Evolutionary conservation across 2,888 invertebrate genomes (phyloP), one percentile per base, ranked within the genome.

Genomic region (Melieria crassipennis): DNA sequence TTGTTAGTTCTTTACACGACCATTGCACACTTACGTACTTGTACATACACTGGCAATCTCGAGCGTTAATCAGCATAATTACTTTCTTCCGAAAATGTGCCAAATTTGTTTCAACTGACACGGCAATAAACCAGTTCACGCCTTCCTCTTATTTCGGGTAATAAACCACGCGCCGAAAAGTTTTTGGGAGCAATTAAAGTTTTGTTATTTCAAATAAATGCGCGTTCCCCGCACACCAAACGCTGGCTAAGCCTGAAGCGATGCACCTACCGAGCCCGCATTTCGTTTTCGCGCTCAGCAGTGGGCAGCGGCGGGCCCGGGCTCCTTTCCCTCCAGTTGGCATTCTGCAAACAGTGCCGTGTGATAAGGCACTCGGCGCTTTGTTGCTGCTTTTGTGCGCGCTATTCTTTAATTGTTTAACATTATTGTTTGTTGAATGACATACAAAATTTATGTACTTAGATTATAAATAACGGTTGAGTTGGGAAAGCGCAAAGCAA

Each of bases 401-500:
- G 30, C 30, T 30, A 30, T 30, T 30, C 71, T 76, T 76, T 77
- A 77, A 77, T 77, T 77, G 75, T 75, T 78, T 75, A 77, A 78
- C 76, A 74, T 69, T 77, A 75, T 76, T 79, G 78, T 79, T 78
- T 79, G 77, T 77, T 73, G 75, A 76, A 76, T 79, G 78, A 78
- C 78, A 79, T 76, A 78, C 71, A 73, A 75, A 78, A 58, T 61
- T 61, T 61, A 61, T 61, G 61, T 61, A 61, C 13, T 4, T 13
- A 57, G 52, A 52, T 52, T n/a, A 52, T 57, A 57, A 13, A 57
- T 57, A 57, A 57, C 57, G 16, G 57, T 57, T 57, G 57, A 5
- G 57, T 57, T 57, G 10, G 5, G 30, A 57, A 57, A 57, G 16
- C 5, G 30, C 57, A 57, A 57, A 57, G 30, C 30, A 30, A 30